phyloP scores from a whole-genome alignment of 2,888 invertebrate species.

The Calameuta idolon region DNA sequence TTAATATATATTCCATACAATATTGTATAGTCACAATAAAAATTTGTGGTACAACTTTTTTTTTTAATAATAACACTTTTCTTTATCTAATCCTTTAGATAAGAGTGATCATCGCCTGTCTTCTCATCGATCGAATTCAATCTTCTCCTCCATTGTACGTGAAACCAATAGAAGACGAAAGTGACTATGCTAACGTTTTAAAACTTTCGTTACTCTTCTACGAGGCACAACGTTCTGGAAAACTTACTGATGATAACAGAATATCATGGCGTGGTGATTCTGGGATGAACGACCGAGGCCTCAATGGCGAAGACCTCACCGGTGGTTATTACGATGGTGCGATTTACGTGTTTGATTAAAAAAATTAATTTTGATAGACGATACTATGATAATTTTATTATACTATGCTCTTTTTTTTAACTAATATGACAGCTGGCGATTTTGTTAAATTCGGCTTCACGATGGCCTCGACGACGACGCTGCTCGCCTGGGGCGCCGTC shows the following conservation, averaged over 20 bases:
- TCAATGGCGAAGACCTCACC: constrained; percentile 69
- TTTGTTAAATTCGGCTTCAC: constrained; percentile 73
- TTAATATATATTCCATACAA: not conserved
- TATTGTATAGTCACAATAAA: no score
- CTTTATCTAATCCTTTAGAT: not conserved
- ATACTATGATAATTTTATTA: not conserved
- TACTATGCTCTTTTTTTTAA: not conserved
- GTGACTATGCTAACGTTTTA: constrained; percentile 68
- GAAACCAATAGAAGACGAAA: constrained; percentile 39
- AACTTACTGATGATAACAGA: constrained; percentile 68
- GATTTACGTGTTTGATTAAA: constrained; percentile 14
- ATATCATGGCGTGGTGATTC: constrained; percentile 71
- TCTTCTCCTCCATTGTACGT: constrained; percentile 29
- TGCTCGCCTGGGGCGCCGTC: constrained; percentile 70
- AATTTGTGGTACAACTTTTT: no score
- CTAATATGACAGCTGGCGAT: constrained; percentile 68
- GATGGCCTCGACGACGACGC: constrained; percentile 70
- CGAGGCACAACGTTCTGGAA: constrained; percentile 72
- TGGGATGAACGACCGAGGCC: constrained; percentile 68
- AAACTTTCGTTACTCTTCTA: constrained; percentile 70
- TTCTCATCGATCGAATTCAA: constrained; percentile 19
- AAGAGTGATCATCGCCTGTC: not conserved
- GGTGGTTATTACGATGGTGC: constrained; percentile 73
- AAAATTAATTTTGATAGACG: constrained; percentile 10
- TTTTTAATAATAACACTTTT: no score